Conservation (phyloP, 2,113 vertebrate genomes). For the Lathamus discolor region DNA sequence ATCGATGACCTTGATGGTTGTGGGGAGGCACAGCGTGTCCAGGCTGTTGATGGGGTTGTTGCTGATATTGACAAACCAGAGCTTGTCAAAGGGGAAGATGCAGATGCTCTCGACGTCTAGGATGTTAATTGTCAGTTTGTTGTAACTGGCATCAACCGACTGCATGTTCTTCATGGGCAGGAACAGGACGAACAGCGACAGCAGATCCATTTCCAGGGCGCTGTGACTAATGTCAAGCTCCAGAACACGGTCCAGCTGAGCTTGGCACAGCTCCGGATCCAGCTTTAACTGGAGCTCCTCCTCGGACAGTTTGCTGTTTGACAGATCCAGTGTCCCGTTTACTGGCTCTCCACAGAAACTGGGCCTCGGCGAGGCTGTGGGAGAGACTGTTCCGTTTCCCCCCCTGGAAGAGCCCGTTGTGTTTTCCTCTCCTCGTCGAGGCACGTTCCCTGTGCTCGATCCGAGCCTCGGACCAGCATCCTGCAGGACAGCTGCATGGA, state of each 20-base stretch:
- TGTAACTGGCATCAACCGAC: constrained; percentile 9
- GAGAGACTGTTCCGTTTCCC: neutral
- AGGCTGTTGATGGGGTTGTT: constrained; percentile 63
- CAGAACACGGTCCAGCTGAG: neutral
- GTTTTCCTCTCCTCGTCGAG: neutral
- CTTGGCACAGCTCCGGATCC: neutral
- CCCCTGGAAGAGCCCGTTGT: neutral
- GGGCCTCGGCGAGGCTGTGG: neutral
- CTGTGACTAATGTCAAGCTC: constrained; percentile 44
- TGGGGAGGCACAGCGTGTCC: constrained; percentile 26
- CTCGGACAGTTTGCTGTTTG: neutral
- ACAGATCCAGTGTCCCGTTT: neutral
- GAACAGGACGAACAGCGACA: neutral
- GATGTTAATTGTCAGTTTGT: constrained; percentile 40
- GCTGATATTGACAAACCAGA: constrained; percentile 54
- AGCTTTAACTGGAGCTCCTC: neutral
- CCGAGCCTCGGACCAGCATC: neutral
- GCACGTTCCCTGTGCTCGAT: neutral
- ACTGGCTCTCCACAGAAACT: neutral
- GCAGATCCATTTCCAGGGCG: constrained; percentile 10
- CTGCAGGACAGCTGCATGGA: neutral
- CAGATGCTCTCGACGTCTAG: neutral
- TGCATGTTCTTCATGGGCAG: neutral
- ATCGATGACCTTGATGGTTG: constrained; percentile 34
- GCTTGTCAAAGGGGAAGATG: neutral